phyloP scores from a whole-genome alignment of 2,888 invertebrate species.

The Callinectes sapidus region DNA sequence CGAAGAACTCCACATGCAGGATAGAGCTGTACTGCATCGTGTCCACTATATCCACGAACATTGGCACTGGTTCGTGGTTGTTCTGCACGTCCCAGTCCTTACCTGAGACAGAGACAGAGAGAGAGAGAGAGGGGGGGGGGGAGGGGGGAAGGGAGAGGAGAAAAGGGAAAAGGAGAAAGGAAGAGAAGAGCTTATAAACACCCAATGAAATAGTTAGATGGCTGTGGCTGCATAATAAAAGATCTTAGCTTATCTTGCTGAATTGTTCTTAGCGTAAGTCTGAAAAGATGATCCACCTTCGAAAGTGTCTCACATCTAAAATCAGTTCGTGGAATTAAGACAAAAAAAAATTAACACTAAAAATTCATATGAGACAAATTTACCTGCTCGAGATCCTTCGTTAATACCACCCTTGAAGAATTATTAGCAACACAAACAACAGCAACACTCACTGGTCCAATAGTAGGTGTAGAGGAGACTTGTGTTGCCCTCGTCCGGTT shows the following conservation, averaged over 20 bases:
- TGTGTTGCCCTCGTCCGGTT: slow-evolving; percentile 36
- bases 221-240: too few species aligned
- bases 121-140: background rate
- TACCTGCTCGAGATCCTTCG: too few species aligned
- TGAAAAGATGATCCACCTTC: too few species aligned
- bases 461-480: slow-evolving; percentile 50
- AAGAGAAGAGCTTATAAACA: too few species aligned
- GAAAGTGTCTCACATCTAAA: too few species aligned
- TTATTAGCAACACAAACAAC: background rate
- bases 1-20: slow-evolving; percentile 49
- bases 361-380: too few species aligned
- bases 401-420: too few species aligned
- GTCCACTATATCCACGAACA: slow-evolving; percentile 47
- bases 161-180: background rate
- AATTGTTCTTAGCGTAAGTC: too few species aligned
- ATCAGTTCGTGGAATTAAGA: too few species aligned
- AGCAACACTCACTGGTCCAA: slow-evolving; percentile 51
- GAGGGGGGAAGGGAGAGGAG: background rate
- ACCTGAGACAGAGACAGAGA: slow-evolving; percentile 7
- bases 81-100: slow-evolving; percentile 54
- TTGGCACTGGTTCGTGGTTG: slow-evolving; percentile 50
- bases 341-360: too few species aligned
- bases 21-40: background rate
- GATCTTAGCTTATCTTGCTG: too few species aligned
- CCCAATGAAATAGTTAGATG: too few species aligned